Evolutionary conservation across 2,888 invertebrate genomes (phyloP).

Genomic region (Pseudanteris insignis): DNA sequence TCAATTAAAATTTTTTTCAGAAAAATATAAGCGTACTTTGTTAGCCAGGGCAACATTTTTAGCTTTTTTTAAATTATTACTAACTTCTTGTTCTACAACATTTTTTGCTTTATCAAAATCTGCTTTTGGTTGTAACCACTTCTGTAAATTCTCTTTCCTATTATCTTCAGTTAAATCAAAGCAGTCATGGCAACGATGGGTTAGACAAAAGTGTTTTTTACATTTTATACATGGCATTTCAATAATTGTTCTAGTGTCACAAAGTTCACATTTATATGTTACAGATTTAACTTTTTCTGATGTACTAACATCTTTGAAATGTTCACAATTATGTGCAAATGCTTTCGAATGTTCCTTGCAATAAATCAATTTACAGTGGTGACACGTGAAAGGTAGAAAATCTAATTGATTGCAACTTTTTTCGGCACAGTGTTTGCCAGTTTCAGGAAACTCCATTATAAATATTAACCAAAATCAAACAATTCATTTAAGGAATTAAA

Average conservation of each 20-base stretch:
- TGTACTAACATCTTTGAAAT: constrained; percentile 54
- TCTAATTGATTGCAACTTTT: constrained; percentile 75
- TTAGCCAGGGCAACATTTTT: constrained; percentile 75
- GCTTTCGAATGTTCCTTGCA: constrained; percentile 75
- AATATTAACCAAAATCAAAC: too few species aligned
- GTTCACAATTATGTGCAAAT: constrained; percentile 69
- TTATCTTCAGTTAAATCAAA: constrained; percentile 70
- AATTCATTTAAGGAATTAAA: not conserved
- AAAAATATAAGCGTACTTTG: too few species aligned
- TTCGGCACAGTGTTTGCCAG: constrained; percentile 75
- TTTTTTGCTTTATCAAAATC: constrained; percentile 74
- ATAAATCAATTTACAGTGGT: constrained; percentile 71
- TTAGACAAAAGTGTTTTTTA: constrained; percentile 75
- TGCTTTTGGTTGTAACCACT: constrained; percentile 71
- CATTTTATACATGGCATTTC: constrained; percentile 76
- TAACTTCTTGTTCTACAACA: constrained; percentile 71
- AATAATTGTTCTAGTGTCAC: constrained; percentile 72
- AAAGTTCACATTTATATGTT: constrained; percentile 70
- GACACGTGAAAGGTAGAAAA: constrained; percentile 77
- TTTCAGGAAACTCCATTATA: constrained; percentile 80
- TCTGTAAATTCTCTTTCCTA: constrained; percentile 70
- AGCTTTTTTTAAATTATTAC: constrained; percentile 72
- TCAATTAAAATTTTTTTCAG: not conserved
- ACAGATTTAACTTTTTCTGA: constrained; percentile 47
- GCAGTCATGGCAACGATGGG: constrained; percentile 72